Evolutionary conservation across 2,888 invertebrate species (phyloP).

Genomic region (Penaeus monodon): DNA sequence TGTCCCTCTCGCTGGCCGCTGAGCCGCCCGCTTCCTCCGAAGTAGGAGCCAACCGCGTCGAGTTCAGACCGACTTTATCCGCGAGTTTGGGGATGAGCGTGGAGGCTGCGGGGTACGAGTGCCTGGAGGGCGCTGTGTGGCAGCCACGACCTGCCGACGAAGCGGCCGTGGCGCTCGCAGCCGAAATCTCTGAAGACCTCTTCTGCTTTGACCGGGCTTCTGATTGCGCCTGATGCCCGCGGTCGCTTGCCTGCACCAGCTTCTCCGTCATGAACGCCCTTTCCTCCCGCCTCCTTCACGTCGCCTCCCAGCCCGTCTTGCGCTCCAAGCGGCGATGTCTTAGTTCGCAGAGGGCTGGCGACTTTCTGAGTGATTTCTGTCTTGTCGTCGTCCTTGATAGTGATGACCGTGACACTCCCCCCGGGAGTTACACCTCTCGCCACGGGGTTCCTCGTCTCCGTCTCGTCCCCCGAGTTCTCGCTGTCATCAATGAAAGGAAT

Average conservation of each 20-base stretch:
- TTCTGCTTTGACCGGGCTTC: background rate
- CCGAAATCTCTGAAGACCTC: background rate
- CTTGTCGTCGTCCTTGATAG: slow-evolving; percentile 42
- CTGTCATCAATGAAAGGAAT: slow-evolving; percentile 56
- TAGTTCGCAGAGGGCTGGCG: slow-evolving; percentile 25
- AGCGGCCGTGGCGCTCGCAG: background rate
- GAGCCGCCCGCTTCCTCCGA: slow-evolving; percentile 4
- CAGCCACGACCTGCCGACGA: background rate
- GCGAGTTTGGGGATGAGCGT: slow-evolving; percentile 22
- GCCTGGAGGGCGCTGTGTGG: slow-evolving; percentile 24
- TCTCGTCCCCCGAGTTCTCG: slow-evolving; percentile 42
- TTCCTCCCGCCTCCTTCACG: background rate
- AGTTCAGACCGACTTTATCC: slow-evolving; percentile 35
- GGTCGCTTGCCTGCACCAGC: background rate
- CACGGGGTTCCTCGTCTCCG: slow-evolving; percentile 7
- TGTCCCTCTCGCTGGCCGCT: background rate
- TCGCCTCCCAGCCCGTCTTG: background rate
- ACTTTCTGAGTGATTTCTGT: slow-evolving; percentile 30
- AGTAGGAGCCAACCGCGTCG: slow-evolving; percentile 23
- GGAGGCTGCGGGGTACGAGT: slow-evolving; percentile 44
- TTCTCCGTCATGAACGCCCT: background rate
- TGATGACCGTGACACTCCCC: slow-evolving; percentile 45
- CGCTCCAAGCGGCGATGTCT: slow-evolving; percentile 15
- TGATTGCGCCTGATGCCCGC: background rate
- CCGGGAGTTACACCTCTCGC: background rate